Percentiles rank a stretch among this genome's conserved stretches.
Evolutionary conservation across 2,888 invertebrate genomes (phyloP).

Genomic region (Xestia ashworthii): DNA sequence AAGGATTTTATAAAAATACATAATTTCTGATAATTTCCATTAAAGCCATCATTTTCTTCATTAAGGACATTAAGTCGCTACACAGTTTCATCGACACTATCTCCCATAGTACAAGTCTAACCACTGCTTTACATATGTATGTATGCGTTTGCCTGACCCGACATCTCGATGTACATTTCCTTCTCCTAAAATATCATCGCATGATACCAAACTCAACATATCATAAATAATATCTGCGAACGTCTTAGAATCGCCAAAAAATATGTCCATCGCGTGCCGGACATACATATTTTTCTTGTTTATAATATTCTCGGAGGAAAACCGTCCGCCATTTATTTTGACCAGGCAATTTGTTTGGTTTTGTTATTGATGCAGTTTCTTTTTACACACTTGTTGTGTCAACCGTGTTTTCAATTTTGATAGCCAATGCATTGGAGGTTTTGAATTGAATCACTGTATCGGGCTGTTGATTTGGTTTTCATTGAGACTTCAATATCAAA

Average conservation of each 20-base stretch:
- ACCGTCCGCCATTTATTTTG: conserved; percentile 55
- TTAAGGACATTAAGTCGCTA: neutral
- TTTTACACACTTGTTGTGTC: conserved; percentile 44
- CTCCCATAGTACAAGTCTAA: too few relatives aligned
- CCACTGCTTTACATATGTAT: neutral
- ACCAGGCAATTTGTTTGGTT: conserved; percentile 62
- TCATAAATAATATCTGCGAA: conserved; percentile 43
- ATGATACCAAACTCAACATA: conserved; percentile 10
- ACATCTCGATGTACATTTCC: conserved; percentile 4
- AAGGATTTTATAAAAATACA: too few relatives aligned
- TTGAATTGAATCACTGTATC: conserved; percentile 6
- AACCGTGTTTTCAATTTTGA: conserved; percentile 40
- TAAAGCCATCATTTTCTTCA: neutral
- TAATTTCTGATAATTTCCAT: too few relatives aligned
- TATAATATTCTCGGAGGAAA: conserved; percentile 42
- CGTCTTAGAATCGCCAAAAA: conserved; percentile 45
- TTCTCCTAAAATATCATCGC: conserved; percentile 16
- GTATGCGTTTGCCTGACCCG: neutral
- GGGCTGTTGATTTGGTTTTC: neutral
- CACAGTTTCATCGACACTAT: neutral
- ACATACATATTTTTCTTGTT: conserved; percentile 48
- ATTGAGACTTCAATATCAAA: neutral
- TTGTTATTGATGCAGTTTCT: conserved; percentile 45
- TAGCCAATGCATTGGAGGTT: conserved; percentile 2
- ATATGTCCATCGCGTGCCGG: conserved; percentile 49